Percentiles rank a stretch among this genome's conserved stretches.
phyloP scores from a whole-genome alignment of 2,888 invertebrate species.

The Cosmia trapezina region DNA sequence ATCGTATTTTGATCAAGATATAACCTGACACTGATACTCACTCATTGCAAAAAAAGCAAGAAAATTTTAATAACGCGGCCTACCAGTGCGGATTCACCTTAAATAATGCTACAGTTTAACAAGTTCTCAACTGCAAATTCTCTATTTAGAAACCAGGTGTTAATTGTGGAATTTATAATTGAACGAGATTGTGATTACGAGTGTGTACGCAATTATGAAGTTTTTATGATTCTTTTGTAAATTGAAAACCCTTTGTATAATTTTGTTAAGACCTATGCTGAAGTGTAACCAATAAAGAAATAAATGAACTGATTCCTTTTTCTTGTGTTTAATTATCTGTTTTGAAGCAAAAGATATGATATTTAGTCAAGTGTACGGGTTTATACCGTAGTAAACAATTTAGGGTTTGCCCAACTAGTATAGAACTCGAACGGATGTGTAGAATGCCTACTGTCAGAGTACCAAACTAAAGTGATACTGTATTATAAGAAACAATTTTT shows the following conservation, averaged over 20 bases:
- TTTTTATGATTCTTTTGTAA: neutral
- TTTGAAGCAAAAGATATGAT: no score
- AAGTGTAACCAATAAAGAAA: neutral
- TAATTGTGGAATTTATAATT: neutral
- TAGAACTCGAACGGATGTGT: no score
- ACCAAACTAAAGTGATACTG: no score
- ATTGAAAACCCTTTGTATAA: neutral
- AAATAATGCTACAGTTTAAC: neutral
- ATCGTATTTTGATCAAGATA: no score
- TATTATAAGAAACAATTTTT: neutral
- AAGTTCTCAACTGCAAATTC: neutral
- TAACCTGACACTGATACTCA: no score
- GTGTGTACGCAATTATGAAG: neutral
- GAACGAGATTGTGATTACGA: neutral
- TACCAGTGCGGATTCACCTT: no score
- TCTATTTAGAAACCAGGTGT: neutral
- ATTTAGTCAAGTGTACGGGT: no score
- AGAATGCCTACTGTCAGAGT: no score
- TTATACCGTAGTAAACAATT: no score
- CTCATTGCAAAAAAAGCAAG: no score
- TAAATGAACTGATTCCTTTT: conserved; percentile 4
- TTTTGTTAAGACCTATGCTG: neutral
- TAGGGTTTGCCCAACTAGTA: neutral
- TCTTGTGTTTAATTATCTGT: no score
- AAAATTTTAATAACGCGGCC: no score